Percentiles rank a stretch among this genome's conserved stretches.
These are phyloP conservation scores for Cactoblastis cactorum DNA, from an alignment of 2,888 invertebrate species.

Conservation along the genomic window DNA sequence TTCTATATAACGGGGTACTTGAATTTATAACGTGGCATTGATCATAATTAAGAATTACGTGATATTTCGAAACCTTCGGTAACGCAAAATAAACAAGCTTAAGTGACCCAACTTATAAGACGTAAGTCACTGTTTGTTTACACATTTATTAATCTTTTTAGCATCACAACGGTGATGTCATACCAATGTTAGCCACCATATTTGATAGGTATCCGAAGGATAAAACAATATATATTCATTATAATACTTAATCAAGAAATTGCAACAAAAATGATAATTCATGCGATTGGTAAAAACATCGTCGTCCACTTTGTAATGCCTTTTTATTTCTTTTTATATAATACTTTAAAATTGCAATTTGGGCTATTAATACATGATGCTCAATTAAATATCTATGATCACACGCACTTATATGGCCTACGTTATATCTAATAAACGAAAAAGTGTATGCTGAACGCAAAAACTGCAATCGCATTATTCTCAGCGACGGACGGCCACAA, in stretches of 20 bases:
- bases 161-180: slow-evolving; percentile 59
- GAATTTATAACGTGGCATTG: slow-evolving; percentile 17
- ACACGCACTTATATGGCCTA: no score
- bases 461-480: slow-evolving; percentile 74
- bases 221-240: slow-evolving; percentile 1
- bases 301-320: no score
- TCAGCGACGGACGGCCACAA: slow-evolving; percentile 68
- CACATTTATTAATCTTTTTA: slow-evolving; percentile 67
- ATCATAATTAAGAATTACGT: slow-evolving; percentile 24
- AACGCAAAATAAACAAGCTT: slow-evolving; percentile 34
- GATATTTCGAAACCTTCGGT: slow-evolving; percentile 29
- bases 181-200: slow-evolving; percentile 23
- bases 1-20: no score
- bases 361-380: no score
- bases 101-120: slow-evolving; percentile 39
- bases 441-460: slow-evolving; percentile 53
- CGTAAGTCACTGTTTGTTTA: slow-evolving; percentile 54
- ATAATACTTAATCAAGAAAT: not conserved
- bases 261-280: not conserved
- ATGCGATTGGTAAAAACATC: no score
- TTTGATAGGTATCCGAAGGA: slow-evolving; percentile 15
- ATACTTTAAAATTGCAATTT: no score
- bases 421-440: slow-evolving; percentile 26
- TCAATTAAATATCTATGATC: no score
- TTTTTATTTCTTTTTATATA: no score